Evolutionary conservation across 2,797 vertebrate genomes (phyloP).

Genomic region (Myripristis murdjan): DNA sequence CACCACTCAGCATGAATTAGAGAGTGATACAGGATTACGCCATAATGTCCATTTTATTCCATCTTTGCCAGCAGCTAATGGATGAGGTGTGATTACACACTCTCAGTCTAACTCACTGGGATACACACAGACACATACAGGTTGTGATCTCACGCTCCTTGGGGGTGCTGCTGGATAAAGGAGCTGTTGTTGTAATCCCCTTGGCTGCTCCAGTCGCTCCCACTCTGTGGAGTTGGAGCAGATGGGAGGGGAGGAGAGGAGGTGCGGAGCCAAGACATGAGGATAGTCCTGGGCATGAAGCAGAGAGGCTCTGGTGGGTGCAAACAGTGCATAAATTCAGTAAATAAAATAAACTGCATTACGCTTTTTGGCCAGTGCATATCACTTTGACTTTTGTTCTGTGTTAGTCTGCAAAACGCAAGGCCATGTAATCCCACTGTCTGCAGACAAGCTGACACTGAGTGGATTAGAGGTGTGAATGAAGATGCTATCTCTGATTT

Average conservation of each 20-base stretch:
- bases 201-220: slow-evolving; percentile 55
- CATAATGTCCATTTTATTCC: slow-evolving; percentile 52
- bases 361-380: not conserved
- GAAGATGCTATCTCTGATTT: slow-evolving; percentile 31
- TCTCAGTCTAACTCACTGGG: slow-evolving; percentile 31
- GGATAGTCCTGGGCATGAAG: slow-evolving; percentile 5
- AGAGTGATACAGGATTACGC: slow-evolving; percentile 64
- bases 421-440: not conserved
- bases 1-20: slow-evolving; percentile 68
- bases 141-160: slow-evolving; percentile 68
- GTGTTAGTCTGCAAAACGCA: slow-evolving; percentile 14
- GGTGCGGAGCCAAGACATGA: slow-evolving; percentile 34
- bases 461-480: slow-evolving; percentile 9
- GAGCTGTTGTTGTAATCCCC: slow-evolving; percentile 70
- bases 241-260: slow-evolving; percentile 32
- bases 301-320: not conserved
- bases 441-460: slow-evolving; percentile 11
- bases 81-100: slow-evolving; percentile 71
- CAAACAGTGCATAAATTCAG: slow-evolving; percentile 5
- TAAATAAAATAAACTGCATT: not conserved
- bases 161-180: slow-evolving; percentile 71
- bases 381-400: slow-evolving; percentile 12
- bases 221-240: slow-evolving; percentile 41
- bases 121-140: slow-evolving; percentile 59
- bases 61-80: slow-evolving; percentile 51